Base-by-base conservation (phyloP, 1,140 invertebrate species). In the Ylistrum balloti region DNA sequence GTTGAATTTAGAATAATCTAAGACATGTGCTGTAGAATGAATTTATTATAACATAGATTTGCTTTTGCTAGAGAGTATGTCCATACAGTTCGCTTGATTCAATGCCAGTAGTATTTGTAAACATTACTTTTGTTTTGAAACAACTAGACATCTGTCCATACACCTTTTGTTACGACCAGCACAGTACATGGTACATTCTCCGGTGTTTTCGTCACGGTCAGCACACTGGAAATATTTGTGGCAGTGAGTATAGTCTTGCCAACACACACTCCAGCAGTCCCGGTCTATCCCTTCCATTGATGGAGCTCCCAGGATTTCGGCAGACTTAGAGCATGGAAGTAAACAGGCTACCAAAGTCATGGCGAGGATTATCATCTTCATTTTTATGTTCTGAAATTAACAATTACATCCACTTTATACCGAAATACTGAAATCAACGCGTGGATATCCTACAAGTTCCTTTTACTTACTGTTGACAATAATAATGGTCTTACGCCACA, bases 171-270 rank as follows among this genome's bases (percentile, higher is more conserved):
- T 74, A 5, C 56, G 56, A 28, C 56, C 56, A 28, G 56, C 56
- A 74, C 56, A 74, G 13, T 74, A 74, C 56, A 74, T 74, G n/a
- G 56, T 74, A 74, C 56, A 74, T 28, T 74, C 56, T 1, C 11
- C 56, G 56, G 9, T 74, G 56, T 74, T n/a, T 74, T n/a, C 56
- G 1, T 28, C 1, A 74, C 56, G 56, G 28, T 74, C 56, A 3
- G 56, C n/a, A 74, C 56, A 74, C 22, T 74, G 56, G 56, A 74
- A 74, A 17, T 74, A 74, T n/a, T 74, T 74, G 56, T 74, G 56
- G 11, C 56, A 74, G n/a, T 74, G 56, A 28, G n/a, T 74, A 17
- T 74, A 74, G n/a, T 74, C 56, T 74, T 74, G 56, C 56, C 56
- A 74, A n/a, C 56, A 74, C 0, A 74, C 22, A 74, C 56, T 74